Conservation (phyloP, 2,888 invertebrate species). For the Cosmia trapezina region DNA sequence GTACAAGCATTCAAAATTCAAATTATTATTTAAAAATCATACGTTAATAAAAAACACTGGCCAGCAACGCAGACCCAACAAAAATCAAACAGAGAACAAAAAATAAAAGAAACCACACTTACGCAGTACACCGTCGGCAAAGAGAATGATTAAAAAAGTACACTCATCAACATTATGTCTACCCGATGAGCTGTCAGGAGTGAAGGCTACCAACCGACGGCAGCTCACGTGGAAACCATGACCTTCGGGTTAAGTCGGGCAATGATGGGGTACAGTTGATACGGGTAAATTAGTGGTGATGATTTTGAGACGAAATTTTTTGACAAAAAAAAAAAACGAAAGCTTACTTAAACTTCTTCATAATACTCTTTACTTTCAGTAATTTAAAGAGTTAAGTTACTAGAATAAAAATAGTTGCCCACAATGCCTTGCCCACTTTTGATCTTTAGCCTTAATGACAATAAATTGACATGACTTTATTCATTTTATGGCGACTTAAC, state of each 20-base stretch:
- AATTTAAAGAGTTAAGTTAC: no score
- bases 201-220: constrained; percentile 81
- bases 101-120: constrained; percentile 44
- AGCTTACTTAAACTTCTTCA: no score
- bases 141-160: constrained; percentile 79
- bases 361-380: no score
- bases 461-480: background rate
- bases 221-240: constrained; percentile 68
- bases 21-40: background rate
- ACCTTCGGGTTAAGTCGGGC: constrained; percentile 74
- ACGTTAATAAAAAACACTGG: constrained; percentile 3
- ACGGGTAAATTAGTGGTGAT: constrained; percentile 46
- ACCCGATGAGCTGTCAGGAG: constrained; percentile 83
- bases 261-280: constrained; percentile 70
- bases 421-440: no score
- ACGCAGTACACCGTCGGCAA: constrained; percentile 63
- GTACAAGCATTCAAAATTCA: background rate
- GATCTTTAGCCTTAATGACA: background rate
- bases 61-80: constrained; percentile 16
- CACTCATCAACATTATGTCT: constrained; percentile 84
- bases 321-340: no score
- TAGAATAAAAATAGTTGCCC: no score
- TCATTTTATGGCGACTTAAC: background rate
- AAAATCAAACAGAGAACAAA: constrained; percentile 43
- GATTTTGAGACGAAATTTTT: constrained; percentile 14